These are phyloP conservation scores for Pandemis heparana DNA, from an alignment of 2,888 invertebrate genomes.

Conservation along the genomic window DNA sequence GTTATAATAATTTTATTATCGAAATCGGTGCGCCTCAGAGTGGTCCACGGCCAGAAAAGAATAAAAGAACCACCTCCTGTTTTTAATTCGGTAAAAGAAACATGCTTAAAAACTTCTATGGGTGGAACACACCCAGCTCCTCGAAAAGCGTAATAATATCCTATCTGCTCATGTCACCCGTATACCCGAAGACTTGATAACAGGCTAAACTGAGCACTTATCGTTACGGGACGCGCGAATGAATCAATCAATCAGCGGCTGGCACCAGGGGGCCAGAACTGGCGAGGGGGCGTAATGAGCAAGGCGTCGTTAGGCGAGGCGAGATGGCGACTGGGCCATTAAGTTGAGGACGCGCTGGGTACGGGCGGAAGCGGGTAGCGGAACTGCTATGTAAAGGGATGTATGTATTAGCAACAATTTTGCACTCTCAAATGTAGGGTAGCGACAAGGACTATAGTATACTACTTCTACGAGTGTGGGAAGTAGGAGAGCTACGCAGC, in stretches of 20 bases:
- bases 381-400: neutral
- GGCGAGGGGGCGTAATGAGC: conserved; percentile 49
- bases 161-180: conserved; percentile 37
- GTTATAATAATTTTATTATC: too few relatives aligned
- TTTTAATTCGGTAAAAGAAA: too few relatives aligned
- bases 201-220: conserved; percentile 71
- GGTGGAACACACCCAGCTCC: neutral
- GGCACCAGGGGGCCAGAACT: conserved; percentile 52
- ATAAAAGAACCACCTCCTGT: too few relatives aligned
- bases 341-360: conserved; percentile 29
- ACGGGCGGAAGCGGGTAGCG: conserved; percentile 36
- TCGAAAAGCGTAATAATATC: conserved; percentile 5
- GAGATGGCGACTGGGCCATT: conserved; percentile 40
- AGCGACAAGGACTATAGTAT: too few relatives aligned
- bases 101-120: neutral
- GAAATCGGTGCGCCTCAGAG: too few relatives aligned
- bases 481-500: too few relatives aligned
- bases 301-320: conserved; percentile 42
- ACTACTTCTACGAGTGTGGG: too few relatives aligned
- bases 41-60: too few relatives aligned
- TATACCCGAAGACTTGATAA: conserved; percentile 60
- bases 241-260: conserved; percentile 71
- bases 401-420: neutral
- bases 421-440: neutral
- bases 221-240: conserved; percentile 60